A percentile compares a stretch with the other conserved stretches of the same genome.
These are phyloP conservation scores for Strongylocentrotus purpuratus DNA, from an alignment of 35 echinoderm and acorn worm species.

Conservation along the genomic window DNA sequence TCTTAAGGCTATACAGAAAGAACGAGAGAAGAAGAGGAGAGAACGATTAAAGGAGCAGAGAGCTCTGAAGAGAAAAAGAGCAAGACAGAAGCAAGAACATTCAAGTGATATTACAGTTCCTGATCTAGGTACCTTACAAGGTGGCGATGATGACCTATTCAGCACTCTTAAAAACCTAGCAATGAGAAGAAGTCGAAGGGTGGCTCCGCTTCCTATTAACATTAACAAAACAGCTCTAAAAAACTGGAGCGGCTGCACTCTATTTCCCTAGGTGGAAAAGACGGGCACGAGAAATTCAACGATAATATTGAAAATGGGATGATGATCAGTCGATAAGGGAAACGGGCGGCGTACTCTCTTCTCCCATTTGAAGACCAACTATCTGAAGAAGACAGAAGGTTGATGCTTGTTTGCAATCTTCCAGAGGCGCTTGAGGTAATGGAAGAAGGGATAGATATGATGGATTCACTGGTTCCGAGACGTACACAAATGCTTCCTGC, in stretches of 20 bases:
- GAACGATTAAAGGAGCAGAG: slow-evolving; percentile 30
- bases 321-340: not conserved
- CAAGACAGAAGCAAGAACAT: not conserved
- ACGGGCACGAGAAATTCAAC: not conserved
- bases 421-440: not conserved
- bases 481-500: not conserved
- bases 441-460: not conserved
- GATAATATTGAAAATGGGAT: not conserved
- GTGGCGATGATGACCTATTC: not conserved
- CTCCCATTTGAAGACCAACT: slow-evolving; percentile 68
- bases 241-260: slow-evolving; percentile 35
- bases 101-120: not conserved
- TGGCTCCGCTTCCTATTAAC: not conserved
- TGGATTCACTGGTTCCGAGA: not conserved
- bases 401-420: not conserved
- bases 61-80: slow-evolving; percentile 32
- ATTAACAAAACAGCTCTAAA: not conserved
- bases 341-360: slow-evolving; percentile 30
- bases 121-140: not conserved
- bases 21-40: slow-evolving; percentile 68
- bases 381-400: slow-evolving; percentile 37
- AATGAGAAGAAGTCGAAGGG: not conserved
- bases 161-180: slow-evolving; percentile 23
- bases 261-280: not conserved
- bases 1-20: slow-evolving; percentile 69